Evolutionary conservation across 2,113 vertebrate species (phyloP).

Genomic region (Halichoeres trimaculatus): DNA sequence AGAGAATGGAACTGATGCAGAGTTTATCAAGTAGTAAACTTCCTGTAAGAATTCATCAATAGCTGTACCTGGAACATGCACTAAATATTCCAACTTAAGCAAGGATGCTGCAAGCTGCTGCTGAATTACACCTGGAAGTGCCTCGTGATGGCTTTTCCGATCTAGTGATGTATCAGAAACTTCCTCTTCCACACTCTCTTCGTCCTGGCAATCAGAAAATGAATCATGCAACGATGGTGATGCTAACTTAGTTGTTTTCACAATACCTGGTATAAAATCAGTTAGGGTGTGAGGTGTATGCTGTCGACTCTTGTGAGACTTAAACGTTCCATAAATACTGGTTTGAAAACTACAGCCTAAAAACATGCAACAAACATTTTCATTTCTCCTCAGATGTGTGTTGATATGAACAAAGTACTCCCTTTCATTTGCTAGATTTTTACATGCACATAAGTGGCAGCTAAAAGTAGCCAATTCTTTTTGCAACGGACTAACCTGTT

Average conservation of each 20-base stretch:
- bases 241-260: neutral
- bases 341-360: no score
- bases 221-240: neutral
- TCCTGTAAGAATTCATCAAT: neutral
- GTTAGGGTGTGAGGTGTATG: neutral
- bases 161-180: neutral
- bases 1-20: neutral
- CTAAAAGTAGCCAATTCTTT: conserved; percentile 5
- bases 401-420: conserved; percentile 51
- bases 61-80: neutral
- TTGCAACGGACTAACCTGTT: neutral
- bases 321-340: no score
- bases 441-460: conserved; percentile 8
- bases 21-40: neutral
- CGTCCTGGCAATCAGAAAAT: neutral
- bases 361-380: conserved; percentile 30
- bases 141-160: conserved; percentile 5
- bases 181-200: neutral
- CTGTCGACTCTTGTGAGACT: no score
- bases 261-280: conserved; percentile 31
- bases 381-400: conserved; percentile 38
- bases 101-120: conserved; percentile 32
- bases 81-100: conserved; percentile 24
- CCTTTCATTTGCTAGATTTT: conserved; percentile 16
- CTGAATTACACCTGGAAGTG: conserved; percentile 21